Conservation (phyloP, 2,888 invertebrate species). For the Caenorhabditis sp. region DNA sequence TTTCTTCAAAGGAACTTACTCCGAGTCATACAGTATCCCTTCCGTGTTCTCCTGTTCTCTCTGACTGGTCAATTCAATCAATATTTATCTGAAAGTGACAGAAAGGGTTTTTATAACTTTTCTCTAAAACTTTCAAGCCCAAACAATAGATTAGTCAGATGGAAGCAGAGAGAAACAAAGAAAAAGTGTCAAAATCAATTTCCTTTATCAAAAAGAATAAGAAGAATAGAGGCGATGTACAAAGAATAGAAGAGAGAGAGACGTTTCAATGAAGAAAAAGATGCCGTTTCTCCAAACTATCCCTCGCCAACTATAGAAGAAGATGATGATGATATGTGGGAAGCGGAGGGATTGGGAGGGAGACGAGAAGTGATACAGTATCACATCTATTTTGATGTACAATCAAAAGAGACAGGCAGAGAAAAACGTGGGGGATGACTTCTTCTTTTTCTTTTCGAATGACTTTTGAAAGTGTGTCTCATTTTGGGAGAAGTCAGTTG, state of each 20-base stretch:
- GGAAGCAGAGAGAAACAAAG: neutral
- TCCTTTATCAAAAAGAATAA: constrained; percentile 14
- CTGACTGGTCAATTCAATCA: neutral
- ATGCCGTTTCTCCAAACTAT: neutral
- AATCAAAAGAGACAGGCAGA: constrained; percentile 38
- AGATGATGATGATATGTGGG: constrained; percentile 10
- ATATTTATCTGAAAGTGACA: neutral
- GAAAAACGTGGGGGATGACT: neutral
- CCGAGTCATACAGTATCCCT: constrained; percentile 56
- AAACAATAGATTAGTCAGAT: constrained; percentile 8
- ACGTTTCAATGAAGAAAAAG: constrained; percentile 25
- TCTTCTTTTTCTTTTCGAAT: neutral
- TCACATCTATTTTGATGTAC: constrained; percentile 53
- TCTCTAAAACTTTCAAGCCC: neutral
- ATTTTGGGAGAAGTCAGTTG: constrained; percentile 1
- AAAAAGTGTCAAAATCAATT: constrained; percentile 25
- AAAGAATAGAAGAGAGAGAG: constrained; percentile 12
- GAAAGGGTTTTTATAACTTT: neutral
- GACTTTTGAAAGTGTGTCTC: constrained; percentile 16
- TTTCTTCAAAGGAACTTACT: constrained; percentile 31
- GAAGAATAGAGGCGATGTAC: constrained; percentile 20
- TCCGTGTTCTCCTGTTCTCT: constrained; percentile 1
- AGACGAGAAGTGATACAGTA: constrained; percentile 46
- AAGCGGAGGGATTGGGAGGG: constrained; percentile 3
- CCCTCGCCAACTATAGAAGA: constrained; percentile 16